Percentiles rank a stretch among this genome's conserved stretches.
Evolutionary conservation across 2,113 vertebrate genomes (phyloP).

Genomic region (Gambusia affinis): DNA sequence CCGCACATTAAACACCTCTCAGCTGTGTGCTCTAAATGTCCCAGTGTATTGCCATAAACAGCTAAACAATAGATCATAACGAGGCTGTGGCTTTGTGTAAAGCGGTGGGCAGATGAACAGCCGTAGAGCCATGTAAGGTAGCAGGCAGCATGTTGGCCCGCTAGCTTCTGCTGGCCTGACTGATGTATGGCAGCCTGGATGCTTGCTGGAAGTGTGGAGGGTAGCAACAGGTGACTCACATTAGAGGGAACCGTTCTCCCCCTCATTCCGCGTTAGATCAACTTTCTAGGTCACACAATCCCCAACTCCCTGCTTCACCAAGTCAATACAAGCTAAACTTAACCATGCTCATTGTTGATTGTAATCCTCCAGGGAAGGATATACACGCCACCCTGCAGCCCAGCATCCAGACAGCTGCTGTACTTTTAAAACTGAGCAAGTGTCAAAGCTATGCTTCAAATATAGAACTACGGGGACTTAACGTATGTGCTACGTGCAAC

Average conservation of each 20-base stretch:
- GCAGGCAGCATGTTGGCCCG: constrained; percentile 48
- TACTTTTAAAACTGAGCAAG: constrained; percentile 8
- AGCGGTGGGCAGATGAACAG: constrained; percentile 64
- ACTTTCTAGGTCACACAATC: constrained; percentile 11
- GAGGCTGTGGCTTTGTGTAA: constrained; percentile 66
- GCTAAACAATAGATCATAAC: constrained; percentile 71
- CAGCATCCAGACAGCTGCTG: constrained; percentile 46
- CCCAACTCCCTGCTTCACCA: constrained; percentile 21
- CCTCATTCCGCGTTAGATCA: constrained; percentile 19
- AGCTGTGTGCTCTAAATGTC: constrained; percentile 29
- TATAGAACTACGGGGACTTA: constrained; percentile 2
- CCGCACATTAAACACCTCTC: constrained; percentile 41
- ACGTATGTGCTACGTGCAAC: not conserved
- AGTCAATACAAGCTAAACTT: constrained; percentile 49
- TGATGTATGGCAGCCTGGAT: constrained; percentile 55
- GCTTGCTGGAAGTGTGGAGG: constrained; percentile 12
- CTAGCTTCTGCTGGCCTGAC: constrained; percentile 48
- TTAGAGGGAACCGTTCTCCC: constrained; percentile 14
- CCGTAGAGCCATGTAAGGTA: constrained; percentile 77
- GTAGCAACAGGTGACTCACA: constrained; percentile 68
- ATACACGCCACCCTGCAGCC: not conserved
- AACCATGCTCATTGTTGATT: constrained; percentile 51
- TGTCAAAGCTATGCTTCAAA: constrained; percentile 11
- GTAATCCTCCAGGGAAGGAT: constrained; percentile 34
- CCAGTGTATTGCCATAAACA: constrained; percentile 54